Evolutionary conservation across 2,113 vertebrate species (phyloP).

Genomic region (Daboia siamensis): DNA sequence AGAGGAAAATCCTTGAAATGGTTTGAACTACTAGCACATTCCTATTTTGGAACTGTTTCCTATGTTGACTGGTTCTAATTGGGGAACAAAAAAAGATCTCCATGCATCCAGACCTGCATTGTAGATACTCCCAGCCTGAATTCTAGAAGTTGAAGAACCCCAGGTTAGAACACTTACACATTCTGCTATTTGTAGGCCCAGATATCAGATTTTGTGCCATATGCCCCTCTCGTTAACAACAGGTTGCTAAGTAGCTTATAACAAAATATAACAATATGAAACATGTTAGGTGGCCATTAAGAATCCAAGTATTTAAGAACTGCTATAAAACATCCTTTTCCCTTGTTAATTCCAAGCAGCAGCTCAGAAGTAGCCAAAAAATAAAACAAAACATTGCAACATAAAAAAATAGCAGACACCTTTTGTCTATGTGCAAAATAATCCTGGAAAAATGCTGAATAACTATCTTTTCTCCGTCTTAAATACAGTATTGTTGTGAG

Average conservation of each 20-base stretch:
- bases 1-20: neutral
- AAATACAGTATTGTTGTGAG: neutral
- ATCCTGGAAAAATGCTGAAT: neutral
- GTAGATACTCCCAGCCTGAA: neutral
- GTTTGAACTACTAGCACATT: neutral
- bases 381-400: neutral
- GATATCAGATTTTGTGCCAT: neutral
- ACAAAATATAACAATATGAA: slow-evolving; percentile 1
- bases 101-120: neutral
- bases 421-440: neutral
- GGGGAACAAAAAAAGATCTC: neutral
- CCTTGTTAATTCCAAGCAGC: neutral
- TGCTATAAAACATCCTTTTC: neutral
- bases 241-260: neutral
- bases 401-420: neutral
- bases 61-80: neutral
- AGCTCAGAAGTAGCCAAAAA: neutral
- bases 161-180: neutral
- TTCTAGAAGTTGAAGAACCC: neutral
- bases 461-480: neutral
- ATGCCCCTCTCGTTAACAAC: neutral
- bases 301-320: neutral
- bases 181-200: neutral
- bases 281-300: neutral
- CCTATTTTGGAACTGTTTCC: neutral